phyloP scores from a whole-genome alignment of 2,888 invertebrate species.

The Thereva unica region DNA sequence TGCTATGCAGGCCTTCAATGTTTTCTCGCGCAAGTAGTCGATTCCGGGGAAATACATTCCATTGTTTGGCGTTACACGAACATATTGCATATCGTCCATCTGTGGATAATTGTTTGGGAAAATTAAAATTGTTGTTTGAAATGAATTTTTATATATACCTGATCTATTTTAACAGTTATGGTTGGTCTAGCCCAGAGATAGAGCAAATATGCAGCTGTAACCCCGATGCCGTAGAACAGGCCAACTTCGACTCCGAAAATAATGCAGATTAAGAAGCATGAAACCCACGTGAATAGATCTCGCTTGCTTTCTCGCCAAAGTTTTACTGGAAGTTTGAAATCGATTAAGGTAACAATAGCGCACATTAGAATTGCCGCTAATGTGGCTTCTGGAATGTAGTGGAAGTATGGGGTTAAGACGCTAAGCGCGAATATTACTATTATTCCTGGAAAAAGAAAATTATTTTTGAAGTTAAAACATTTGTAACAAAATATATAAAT shows the following conservation, averaged over 20 bases:
- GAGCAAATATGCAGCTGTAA: constrained; percentile 68
- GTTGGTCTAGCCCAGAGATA: constrained; percentile 71
- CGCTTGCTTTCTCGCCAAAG: constrained; percentile 65
- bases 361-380: constrained; percentile 87
- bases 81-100: constrained; percentile 62
- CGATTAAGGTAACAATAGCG: constrained; percentile 69
- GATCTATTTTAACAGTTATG: constrained; percentile 51
- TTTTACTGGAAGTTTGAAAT: constrained; percentile 59
- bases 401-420: constrained; percentile 87
- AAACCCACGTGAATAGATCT: constrained; percentile 68
- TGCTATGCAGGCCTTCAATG: constrained; percentile 61
- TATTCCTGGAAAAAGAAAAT: constrained; percentile 62
- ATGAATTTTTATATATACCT: constrained; percentile 46
- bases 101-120: constrained; percentile 43
- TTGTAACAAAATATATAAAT: no score
- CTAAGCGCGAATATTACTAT: constrained; percentile 81
- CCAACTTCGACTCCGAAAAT: constrained; percentile 78
- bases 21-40: constrained; percentile 65
- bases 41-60: constrained; percentile 75
- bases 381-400: constrained; percentile 82
- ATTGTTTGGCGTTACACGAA: constrained; percentile 67
- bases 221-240: constrained; percentile 71
- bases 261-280: constrained; percentile 72
- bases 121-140: background rate
- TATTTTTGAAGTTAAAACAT: constrained; percentile 2